Conservation (phyloP, 2,888 invertebrate species). For the Chrysodeixis includens region DNA sequence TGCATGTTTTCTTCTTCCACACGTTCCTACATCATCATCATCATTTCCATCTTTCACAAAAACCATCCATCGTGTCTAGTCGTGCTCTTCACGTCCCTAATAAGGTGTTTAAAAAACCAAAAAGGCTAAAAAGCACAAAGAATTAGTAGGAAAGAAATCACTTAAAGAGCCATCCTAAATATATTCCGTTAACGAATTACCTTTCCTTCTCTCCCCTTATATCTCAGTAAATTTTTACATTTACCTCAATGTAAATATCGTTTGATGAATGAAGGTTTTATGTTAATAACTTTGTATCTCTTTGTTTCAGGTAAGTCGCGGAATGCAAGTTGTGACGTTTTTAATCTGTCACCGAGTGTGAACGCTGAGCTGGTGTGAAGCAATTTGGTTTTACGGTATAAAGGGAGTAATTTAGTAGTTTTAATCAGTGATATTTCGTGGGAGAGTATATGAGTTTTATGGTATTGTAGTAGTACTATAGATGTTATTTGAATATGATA, state of each 20-base stretch:
- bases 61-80: no score
- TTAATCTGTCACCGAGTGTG: slow-evolving; percentile 8
- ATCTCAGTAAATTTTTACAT: slow-evolving; percentile 1
- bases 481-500: no score
- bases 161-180: background rate
- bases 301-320: slow-evolving; percentile 66
- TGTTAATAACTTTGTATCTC: slow-evolving; percentile 57
- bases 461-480: no score
- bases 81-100: no score
- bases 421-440: background rate
- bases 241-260: background rate
- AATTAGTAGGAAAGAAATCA: background rate
- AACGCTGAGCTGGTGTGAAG: slow-evolving; percentile 24
- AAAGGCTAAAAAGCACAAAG: no score
- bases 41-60: no score
- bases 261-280: slow-evolving; percentile 36
- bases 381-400: background rate
- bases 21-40: no score
- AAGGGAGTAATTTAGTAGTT: background rate
- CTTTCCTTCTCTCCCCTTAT: background rate
- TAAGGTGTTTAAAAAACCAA: no score
- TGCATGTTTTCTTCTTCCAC: no score
- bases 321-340: slow-evolving; percentile 41
- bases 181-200: background rate
- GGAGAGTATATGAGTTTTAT: no score